Conservation (phyloP, 2,888 invertebrate genomes). For the Pachydiplax longipennis region DNA sequence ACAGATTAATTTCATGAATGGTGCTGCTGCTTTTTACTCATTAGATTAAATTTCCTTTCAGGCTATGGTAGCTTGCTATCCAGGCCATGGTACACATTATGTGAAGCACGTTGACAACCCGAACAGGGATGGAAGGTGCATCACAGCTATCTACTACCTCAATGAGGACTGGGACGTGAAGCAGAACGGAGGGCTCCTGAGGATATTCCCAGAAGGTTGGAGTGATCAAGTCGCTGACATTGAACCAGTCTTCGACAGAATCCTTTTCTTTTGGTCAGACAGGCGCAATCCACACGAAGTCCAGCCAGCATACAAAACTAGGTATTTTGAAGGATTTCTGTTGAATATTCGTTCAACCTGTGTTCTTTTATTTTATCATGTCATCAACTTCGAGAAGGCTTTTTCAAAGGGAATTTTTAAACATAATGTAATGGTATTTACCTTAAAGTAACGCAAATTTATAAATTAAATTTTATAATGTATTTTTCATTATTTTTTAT, state of each 20-base stretch:
- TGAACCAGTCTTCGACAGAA: constrained; percentile 90
- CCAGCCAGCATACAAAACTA: constrained; percentile 87
- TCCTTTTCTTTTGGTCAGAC: constrained; percentile 98
- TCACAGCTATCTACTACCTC: constrained; percentile 97
- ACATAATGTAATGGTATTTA: too few species aligned
- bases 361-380: too few species aligned
- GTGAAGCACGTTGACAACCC: constrained; percentile 99
- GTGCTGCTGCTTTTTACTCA: too few species aligned
- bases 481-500: too few species aligned
- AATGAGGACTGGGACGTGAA: constrained; percentile 92
- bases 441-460: too few species aligned
- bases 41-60: constrained; percentile 59
- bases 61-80: constrained; percentile 99
- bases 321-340: constrained; percentile 56
- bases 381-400: too few species aligned
- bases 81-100: constrained; percentile 92
- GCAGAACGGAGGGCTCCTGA: constrained; percentile 80
- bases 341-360: too few species aligned
- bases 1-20: neutral
- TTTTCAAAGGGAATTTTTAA: too few species aligned
- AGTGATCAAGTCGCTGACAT: constrained; percentile 86
- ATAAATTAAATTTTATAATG: neutral
- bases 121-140: constrained; percentile 93
- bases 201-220: constrained; percentile 91
- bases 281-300: constrained; percentile 97